A percentile compares a stretch with the other conserved stretches of the same genome.
Evolutionary conservation across 2,113 vertebrate species (phyloP).

Genomic region (Corythornis cristatus): DNA sequence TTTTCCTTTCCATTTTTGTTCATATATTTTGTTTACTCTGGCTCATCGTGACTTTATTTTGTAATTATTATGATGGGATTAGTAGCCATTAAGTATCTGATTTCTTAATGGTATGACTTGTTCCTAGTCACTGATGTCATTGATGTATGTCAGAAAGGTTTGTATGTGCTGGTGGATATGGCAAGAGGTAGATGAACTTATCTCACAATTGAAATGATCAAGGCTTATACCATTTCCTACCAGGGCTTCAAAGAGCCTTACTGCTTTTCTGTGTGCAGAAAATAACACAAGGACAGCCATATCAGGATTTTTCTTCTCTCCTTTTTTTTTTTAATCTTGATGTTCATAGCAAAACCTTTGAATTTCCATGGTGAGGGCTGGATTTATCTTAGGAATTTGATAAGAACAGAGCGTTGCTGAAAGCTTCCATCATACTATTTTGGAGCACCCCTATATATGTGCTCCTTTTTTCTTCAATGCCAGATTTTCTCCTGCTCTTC

Average conservation of each 20-base stretch:
- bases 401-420: neutral
- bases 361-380: neutral
- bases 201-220: neutral
- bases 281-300: neutral
- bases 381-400: neutral
- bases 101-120: constrained; percentile 18
- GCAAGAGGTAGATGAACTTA: neutral
- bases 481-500: neutral
- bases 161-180: neutral
- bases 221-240: neutral
- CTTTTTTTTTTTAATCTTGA: neutral
- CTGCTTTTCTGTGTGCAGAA: neutral
- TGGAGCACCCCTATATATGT: neutral
- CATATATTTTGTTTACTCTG: constrained; percentile 60
- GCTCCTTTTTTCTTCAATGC: neutral
- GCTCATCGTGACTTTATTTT: constrained; percentile 29
- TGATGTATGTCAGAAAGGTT: neutral
- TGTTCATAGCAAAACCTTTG: neutral
- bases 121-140: neutral
- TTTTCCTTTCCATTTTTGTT: constrained; percentile 49
- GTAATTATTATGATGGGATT: constrained; percentile 47
- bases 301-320: neutral
- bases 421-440: neutral
- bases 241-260: neutral
- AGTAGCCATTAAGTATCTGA: constrained; percentile 33